Percentiles rank a stretch among this genome's conserved stretches.
Evolutionary conservation across 2,888 invertebrate genomes (phyloP).

Genomic region (Yponomeuta cagnagella): DNA sequence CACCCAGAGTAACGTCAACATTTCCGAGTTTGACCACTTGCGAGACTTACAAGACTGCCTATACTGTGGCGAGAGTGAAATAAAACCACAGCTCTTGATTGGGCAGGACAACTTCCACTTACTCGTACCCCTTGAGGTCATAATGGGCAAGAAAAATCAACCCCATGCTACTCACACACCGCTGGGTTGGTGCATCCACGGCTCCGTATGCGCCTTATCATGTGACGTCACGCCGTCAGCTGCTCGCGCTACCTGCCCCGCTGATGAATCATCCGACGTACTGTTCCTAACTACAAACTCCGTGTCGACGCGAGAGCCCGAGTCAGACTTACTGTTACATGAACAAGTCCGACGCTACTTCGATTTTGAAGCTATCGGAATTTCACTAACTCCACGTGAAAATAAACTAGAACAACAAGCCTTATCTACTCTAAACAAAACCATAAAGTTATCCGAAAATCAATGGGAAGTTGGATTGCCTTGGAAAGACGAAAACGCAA

Average conservation of each 20-base stretch:
- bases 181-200: slow-evolving; percentile 16
- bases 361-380: no score
- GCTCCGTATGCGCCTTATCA: neutral
- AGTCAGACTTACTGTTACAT: no score
- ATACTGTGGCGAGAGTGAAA: neutral
- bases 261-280: neutral
- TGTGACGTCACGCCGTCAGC: neutral
- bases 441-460: no score
- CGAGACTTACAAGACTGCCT: neutral
- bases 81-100: slow-evolving; percentile 14
- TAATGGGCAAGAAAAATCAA: slow-evolving; percentile 2
- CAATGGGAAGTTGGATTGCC: no score
- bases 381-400: no score
- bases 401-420: no score
- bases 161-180: slow-evolving; percentile 11
- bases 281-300: no score
- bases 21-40: slow-evolving; percentile 1
- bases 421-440: no score
- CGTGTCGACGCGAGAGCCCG: no score
- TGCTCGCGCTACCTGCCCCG: neutral
- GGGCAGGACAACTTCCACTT: slow-evolving; percentile 16
- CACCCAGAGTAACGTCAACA: slow-evolving; percentile 10
- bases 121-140: neutral
- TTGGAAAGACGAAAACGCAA: no score
- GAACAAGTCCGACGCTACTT: no score